phyloP scores from a whole-genome alignment of 2,888 invertebrate species.

The Pycnomerus fuliginosus region DNA sequence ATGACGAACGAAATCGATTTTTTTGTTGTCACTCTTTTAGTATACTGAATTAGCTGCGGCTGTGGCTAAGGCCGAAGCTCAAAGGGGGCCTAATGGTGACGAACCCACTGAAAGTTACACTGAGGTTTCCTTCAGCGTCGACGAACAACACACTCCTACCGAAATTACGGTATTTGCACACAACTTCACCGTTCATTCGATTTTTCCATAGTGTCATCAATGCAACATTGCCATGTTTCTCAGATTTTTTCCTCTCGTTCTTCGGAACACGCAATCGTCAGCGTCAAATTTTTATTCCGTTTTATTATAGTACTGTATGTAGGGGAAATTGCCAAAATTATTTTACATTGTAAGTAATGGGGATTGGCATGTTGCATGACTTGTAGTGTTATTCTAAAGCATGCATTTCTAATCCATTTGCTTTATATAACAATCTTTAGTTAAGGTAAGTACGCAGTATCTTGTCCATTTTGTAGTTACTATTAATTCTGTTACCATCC shows the following conservation, averaged over 20 bases:
- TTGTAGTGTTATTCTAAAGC: conserved; percentile 1
- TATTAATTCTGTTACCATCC: no score
- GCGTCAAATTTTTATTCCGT: no score
- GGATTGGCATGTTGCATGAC: conserved; percentile 17
- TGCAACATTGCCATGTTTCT: conserved; percentile 6
- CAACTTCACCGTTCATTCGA: background rate
- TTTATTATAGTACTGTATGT: no score
- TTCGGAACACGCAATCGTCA: no score
- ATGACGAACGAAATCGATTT: no score
- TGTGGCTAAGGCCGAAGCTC: conserved; percentile 39
- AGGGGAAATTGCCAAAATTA: no score
- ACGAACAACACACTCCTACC: conserved; percentile 45
- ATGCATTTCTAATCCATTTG: no score
- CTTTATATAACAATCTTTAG: no score
- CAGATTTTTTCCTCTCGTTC: background rate
- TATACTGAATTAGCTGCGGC: conserved; percentile 46
- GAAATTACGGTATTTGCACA: conserved; percentile 57
- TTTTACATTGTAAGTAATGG: conserved; percentile 1
- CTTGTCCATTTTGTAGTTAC: no score
- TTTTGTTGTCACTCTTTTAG: conserved; percentile 41
- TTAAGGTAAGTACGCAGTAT: no score
- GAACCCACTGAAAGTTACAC: conserved; percentile 51
- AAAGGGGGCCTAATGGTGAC: conserved; percentile 42
- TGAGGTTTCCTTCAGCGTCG: conserved; percentile 52
- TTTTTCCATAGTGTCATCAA: background rate